phyloP scores from a whole-genome alignment of 2,113 vertebrate species.

The Callaeas wilsoni region DNA sequence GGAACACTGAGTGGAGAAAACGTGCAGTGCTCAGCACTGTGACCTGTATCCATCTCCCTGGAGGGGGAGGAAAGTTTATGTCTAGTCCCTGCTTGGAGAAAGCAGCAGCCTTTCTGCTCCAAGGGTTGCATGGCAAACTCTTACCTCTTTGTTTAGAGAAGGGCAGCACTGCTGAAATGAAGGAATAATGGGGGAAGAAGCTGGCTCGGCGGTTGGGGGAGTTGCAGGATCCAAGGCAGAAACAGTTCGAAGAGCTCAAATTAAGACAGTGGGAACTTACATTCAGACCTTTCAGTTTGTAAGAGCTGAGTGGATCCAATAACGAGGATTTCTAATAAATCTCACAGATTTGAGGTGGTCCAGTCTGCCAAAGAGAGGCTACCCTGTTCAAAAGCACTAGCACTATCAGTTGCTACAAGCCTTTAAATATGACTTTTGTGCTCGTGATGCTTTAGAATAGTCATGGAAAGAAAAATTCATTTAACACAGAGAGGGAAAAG shows the following conservation, averaged over 20 bases:
- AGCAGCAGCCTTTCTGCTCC: background rate
- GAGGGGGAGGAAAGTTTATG: background rate
- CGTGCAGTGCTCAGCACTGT: fast-evolving
- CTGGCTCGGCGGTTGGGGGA: background rate
- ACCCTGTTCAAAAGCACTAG: background rate
- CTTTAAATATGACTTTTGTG: background rate
- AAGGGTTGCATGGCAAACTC: background rate
- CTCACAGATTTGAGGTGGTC: background rate
- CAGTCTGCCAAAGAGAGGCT: background rate
- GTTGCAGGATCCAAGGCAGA: background rate
- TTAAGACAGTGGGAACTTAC: background rate
- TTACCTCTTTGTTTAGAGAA: background rate
- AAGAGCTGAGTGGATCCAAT: background rate
- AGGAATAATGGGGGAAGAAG: background rate
- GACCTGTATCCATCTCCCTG: background rate
- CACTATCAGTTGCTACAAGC: background rate
- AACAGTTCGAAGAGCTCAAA: background rate
- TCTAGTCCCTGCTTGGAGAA: background rate
- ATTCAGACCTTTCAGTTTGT: background rate
- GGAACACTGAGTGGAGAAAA: background rate
- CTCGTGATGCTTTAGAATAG: background rate
- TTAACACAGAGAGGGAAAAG: background rate
- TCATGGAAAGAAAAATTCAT: background rate
- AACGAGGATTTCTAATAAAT: background rate
- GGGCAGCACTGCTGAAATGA: background rate